Percentiles rank a stretch among this genome's conserved stretches.
Conservation (phyloP, 2,113 vertebrate genomes). For the Myxocyprinus asiaticus region DNA sequence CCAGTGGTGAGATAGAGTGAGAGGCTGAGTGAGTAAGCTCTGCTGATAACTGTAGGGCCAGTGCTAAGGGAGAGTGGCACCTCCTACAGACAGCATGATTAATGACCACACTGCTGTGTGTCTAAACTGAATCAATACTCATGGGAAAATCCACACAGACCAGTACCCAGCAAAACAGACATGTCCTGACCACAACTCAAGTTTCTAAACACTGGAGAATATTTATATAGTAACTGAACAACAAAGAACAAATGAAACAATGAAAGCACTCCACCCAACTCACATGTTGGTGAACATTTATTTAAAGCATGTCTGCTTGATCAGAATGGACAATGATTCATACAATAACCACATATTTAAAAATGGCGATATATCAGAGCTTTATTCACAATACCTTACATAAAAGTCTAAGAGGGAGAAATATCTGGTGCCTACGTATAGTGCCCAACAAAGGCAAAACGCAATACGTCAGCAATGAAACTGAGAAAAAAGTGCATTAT, state of each 20-base stretch:
- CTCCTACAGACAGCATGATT: conserved; percentile 43
- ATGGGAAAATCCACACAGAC: neutral
- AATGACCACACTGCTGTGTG: conserved; percentile 7
- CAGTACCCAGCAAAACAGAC: neutral
- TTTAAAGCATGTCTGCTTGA: neutral
- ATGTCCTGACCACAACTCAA: too few species aligned
- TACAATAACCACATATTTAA: neutral
- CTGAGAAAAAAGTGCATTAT: too few species aligned
- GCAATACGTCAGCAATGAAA: too few species aligned
- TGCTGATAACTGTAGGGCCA: conserved; percentile 7
- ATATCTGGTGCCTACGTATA: too few species aligned
- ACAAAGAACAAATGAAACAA: too few species aligned
- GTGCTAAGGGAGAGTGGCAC: conserved; percentile 7
- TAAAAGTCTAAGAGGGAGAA: neutral
- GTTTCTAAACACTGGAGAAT: too few species aligned
- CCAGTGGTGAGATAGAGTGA: neutral
- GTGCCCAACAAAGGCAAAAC: too few species aligned
- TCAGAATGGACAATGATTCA: neutral
- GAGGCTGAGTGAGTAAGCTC: conserved; percentile 1
- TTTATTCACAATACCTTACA: neutral
- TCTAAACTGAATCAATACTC: conserved; percentile 24
- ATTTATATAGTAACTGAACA: neutral
- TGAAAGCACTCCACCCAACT: neutral
- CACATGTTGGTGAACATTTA: neutral
- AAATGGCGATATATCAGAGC: neutral